Conservation (phyloP, 2,113 vertebrate genomes). For the Melanocharis versteri region DNA sequence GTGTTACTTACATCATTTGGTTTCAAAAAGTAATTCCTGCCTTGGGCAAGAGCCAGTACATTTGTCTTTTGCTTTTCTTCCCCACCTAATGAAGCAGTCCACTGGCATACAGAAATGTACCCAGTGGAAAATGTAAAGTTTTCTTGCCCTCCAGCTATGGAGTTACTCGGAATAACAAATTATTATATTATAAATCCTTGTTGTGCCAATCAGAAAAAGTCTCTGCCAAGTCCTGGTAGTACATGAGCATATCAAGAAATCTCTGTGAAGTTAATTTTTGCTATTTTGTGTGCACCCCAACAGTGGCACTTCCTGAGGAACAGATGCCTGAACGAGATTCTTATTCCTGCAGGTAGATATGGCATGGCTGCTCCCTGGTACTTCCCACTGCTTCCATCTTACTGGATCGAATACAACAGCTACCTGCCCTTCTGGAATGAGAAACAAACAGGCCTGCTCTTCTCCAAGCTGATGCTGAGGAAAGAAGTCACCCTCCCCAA, state of each 20-base stretch:
- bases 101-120: not conserved
- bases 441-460: constrained; percentile 71
- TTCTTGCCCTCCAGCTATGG: constrained; percentile 19
- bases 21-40: constrained; percentile 50
- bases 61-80: constrained; percentile 47
- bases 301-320: not conserved
- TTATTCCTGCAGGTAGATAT: constrained; percentile 81
- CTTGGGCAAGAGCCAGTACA: constrained; percentile 23
- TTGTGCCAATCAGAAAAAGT: not conserved
- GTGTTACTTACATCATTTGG: constrained; percentile 12
- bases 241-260: not conserved
- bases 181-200: too few relatives aligned
- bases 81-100: constrained; percentile 41
- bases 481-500: constrained; percentile 68
- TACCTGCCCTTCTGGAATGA: constrained; percentile 60
- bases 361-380: constrained; percentile 91
- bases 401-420: constrained; percentile 82
- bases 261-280: not conserved
- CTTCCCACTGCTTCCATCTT: constrained; percentile 89
- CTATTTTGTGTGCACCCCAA: not conserved
- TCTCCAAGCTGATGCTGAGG: constrained; percentile 84
- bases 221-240: not conserved
- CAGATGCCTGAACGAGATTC: not conserved
- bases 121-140: constrained; percentile 32
- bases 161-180: constrained; percentile 37